Base-by-base conservation (phyloP, 2,888 invertebrate species). In the Agriopis leucophaearia region DNA sequence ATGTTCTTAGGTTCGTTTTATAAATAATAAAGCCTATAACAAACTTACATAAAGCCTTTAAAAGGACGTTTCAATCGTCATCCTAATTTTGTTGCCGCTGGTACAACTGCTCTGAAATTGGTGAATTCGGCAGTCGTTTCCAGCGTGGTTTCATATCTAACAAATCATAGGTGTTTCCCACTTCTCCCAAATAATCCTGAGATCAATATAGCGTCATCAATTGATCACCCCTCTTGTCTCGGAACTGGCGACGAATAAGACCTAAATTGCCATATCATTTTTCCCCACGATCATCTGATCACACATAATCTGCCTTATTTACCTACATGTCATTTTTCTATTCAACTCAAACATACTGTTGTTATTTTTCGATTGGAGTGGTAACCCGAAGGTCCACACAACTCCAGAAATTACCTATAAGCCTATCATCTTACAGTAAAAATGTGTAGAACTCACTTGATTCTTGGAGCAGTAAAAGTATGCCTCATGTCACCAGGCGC, bases 401-500 rank as follows among this genome's bases (percentile, higher is more conserved):
- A 45, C 45, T 45, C 15, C 45, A 45, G 8, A 16, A 10, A 27
- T 27, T 5, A 27, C 27, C 13, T n/a, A 13, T 10, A 48, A 12
- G 7, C 16, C 9, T 18, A 8, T 47, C 0, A 3, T 9, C 15
- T 18, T 12, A 10, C 10, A 7, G 5, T 10, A 52, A 38, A 38
- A 38, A 0, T 51, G 3, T 58, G 18, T 57, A 16, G n/a, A 55
- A 76, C 88, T 89, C 78, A 94, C 94, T 92, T 94, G 66, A 93
- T 88, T 59, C 93, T 82, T 40, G 93, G 93, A 35, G 93, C 90
- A 75, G 93, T 93, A 72, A 86, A 92, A 1, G 91, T 91, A 71
- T 91, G 89, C 71, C 91, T 88, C 93, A 92, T 92, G 56, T 93
- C 94, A 10, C 86, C 85, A 61, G 91, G 93, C 69, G 96, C 96